Evolutionary conservation across 1,140 invertebrate species (phyloP).

Genomic region (Chionoecetes opilio): DNA sequence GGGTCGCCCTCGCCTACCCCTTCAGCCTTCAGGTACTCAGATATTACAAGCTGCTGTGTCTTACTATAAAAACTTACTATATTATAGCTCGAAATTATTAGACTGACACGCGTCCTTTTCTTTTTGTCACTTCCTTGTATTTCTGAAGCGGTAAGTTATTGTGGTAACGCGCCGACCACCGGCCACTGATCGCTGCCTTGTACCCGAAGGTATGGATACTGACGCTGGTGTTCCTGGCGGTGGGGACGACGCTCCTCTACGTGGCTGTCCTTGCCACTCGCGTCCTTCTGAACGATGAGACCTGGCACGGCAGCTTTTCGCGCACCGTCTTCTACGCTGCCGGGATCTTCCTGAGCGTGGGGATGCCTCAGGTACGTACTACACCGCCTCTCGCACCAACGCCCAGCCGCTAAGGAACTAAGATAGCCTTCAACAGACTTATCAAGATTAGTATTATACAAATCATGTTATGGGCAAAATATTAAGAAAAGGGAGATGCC

Average conservation of each 20-base stretch:
- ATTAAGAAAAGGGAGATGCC: too few relatives aligned
- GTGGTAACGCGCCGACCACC: too few relatives aligned
- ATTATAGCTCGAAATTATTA: too few relatives aligned
- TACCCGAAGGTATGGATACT: slow-evolving; percentile 57
- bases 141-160: too few relatives aligned
- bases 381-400: too few relatives aligned
- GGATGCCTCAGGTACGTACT: slow-evolving; percentile 65
- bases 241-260: slow-evolving; percentile 62
- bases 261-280: slow-evolving; percentile 34
- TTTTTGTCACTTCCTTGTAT: too few relatives aligned
- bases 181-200: background rate
- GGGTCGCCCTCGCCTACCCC: slow-evolving; percentile 76
- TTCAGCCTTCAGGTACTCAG: slow-evolving; percentile 67
- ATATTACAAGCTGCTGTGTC: too few relatives aligned
- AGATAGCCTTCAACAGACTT: too few relatives aligned
- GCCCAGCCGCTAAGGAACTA: too few relatives aligned
- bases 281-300: slow-evolving; percentile 43
- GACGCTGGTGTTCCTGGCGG: slow-evolving; percentile 51
- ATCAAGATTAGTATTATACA: too few relatives aligned
- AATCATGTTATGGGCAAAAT: background rate
- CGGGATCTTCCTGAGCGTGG: slow-evolving; percentile 69
- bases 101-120: too few relatives aligned
- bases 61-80: too few relatives aligned
- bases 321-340: slow-evolving; percentile 67
- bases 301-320: slow-evolving; percentile 52